phyloP scores from a whole-genome alignment of 2,888 invertebrate genomes.

The Emesis furor region DNA sequence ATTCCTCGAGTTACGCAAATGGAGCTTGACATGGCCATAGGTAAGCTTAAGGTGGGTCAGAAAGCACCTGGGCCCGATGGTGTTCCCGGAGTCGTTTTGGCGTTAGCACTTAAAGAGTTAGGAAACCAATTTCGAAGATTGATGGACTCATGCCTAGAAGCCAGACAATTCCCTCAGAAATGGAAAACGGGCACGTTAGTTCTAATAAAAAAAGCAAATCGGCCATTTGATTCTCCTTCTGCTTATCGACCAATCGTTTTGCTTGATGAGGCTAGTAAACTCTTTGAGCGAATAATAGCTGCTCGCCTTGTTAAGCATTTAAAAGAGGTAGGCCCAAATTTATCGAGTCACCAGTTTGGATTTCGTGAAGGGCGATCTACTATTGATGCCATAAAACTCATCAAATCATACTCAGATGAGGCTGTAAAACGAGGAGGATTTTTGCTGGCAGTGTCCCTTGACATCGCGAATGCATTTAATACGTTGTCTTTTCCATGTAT shows the following conservation, averaged over 20 bases:
- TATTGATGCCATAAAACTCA: background rate
- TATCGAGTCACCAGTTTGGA: background rate
- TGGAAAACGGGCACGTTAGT: slow-evolving; percentile 24
- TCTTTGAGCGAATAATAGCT: background rate
- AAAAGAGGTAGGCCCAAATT: background rate
- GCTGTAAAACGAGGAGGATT: background rate
- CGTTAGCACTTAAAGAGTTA: slow-evolving; percentile 5
- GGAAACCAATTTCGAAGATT: background rate
- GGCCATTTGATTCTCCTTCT: background rate
- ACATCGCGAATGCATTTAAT: background rate
- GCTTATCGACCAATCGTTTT: background rate
- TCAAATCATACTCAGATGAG: background rate
- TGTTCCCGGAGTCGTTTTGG: slow-evolving; percentile 1
- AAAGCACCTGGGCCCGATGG: background rate
- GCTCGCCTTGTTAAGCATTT: background rate
- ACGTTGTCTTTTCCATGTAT: background rate
- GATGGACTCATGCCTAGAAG: background rate
- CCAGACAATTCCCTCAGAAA: background rate
- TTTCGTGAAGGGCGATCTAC: background rate
- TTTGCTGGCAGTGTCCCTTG: background rate
- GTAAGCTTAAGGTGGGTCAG: background rate
- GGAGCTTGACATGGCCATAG: background rate
- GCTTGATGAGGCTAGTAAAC: slow-evolving; percentile 6
- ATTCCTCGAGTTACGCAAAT: background rate
- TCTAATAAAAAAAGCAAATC: background rate